Evolutionary conservation across 2,888 invertebrate species (phyloP).

Genomic region (Sabellastarte sp.): DNA sequence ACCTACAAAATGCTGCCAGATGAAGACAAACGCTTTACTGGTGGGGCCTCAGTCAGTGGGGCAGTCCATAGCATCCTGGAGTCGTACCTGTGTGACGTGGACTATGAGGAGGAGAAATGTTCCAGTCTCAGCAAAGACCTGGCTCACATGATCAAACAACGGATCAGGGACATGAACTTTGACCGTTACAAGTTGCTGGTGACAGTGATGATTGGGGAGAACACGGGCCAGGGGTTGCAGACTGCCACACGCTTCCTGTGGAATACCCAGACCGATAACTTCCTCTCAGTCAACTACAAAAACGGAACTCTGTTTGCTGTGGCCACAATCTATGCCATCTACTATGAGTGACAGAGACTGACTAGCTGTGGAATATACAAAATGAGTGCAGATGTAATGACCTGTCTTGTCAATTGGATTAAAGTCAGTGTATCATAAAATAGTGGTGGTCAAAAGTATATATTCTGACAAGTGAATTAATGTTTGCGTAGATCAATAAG

Average conservation of each 20-base stretch:
- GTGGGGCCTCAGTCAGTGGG: background rate
- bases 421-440: too few species aligned
- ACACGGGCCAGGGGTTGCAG: slow-evolving; percentile 33
- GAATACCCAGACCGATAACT: slow-evolving; percentile 39
- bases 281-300: slow-evolving; percentile 34
- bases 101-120: slow-evolving; percentile 6
- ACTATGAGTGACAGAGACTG: slow-evolving; percentile 38
- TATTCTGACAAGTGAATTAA: too few species aligned
- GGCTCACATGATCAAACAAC: slow-evolving; percentile 41
- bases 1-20: background rate
- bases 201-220: slow-evolving; percentile 36
- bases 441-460: too few species aligned
- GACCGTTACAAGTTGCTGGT: slow-evolving; percentile 43
- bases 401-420: too few species aligned
- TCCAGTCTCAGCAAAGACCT: slow-evolving; percentile 35
- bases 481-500: too few species aligned
- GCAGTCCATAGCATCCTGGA: background rate
- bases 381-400: too few species aligned
- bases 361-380: too few species aligned
- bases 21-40: background rate
- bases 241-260: slow-evolving; percentile 36
- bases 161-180: slow-evolving; percentile 37
- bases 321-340: slow-evolving; percentile 40
- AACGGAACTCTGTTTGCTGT: slow-evolving; percentile 37
- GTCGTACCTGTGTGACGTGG: background rate